Percentiles rank a stretch among this genome's conserved stretches.
Evolutionary conservation across 2,888 invertebrate species (phyloP).

Genomic region (Leptopilina syphax): DNA sequence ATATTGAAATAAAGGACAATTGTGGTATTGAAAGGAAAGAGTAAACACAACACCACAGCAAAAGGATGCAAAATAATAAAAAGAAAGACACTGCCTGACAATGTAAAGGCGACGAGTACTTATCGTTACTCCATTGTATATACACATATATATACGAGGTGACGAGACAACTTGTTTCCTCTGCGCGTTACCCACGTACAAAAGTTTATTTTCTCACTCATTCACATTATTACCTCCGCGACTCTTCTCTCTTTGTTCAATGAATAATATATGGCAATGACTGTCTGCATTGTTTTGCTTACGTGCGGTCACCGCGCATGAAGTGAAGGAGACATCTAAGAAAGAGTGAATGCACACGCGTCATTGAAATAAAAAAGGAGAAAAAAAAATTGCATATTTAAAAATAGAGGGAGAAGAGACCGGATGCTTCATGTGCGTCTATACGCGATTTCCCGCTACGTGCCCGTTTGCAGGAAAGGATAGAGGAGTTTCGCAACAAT

Average conservation of each 20-base stretch:
- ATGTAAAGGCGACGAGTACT: slow-evolving; percentile 53
- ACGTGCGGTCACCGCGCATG: slow-evolving; percentile 57
- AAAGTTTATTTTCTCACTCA: slow-evolving; percentile 40
- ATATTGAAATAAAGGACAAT: no score
- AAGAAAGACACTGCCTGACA: slow-evolving; percentile 34
- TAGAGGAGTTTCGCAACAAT: slow-evolving; percentile 48
- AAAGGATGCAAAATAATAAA: neutral
- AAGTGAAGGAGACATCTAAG: slow-evolving; percentile 52
- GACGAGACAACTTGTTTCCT: slow-evolving; percentile 63
- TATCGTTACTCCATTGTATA: slow-evolving; percentile 57
- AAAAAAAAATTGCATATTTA: slow-evolving; percentile 35
- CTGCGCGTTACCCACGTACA: slow-evolving; percentile 60
- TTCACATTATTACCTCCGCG: slow-evolving; percentile 40
- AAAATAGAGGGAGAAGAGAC: slow-evolving; percentile 55
- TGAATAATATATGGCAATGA: slow-evolving; percentile 73
- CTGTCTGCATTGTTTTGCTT: slow-evolving; percentile 74
- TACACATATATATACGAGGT: slow-evolving; percentile 49
- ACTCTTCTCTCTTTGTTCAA: slow-evolving; percentile 65
- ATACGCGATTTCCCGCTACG: slow-evolving; percentile 76
- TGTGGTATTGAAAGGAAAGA: no score
- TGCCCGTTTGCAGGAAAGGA: slow-evolving; percentile 56
- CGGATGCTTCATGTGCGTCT: slow-evolving; percentile 72
- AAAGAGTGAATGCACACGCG: slow-evolving; percentile 39
- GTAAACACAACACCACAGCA: neutral
- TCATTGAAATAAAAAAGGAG: slow-evolving; percentile 61